phyloP scores from a whole-genome alignment of 2,797 vertebrate species.

The Ctenopoma kingsleyae region DNA sequence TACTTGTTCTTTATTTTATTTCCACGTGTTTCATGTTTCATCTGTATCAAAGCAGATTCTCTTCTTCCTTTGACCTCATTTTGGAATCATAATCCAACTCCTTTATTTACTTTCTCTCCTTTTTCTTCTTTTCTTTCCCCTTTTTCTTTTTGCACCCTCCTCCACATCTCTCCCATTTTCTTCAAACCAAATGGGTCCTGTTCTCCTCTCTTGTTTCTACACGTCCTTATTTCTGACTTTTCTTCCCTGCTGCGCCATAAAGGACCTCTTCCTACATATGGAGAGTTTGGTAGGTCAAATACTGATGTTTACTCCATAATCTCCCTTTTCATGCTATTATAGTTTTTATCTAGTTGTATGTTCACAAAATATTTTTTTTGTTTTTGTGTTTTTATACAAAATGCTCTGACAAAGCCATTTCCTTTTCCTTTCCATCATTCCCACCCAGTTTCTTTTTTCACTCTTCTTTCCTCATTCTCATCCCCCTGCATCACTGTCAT shows the following conservation, averaged over 20 bases:
- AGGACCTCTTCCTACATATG: slow-evolving; percentile 81
- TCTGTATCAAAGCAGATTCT: background rate
- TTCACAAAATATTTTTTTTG: background rate
- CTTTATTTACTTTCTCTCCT: background rate
- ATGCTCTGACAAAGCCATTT: too few species aligned
- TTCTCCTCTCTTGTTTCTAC: slow-evolving; percentile 23
- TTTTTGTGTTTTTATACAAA: background rate
- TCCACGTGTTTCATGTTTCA: background rate
- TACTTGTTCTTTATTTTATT: background rate
- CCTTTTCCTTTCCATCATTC: too few species aligned
- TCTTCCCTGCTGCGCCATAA: slow-evolving; percentile 70
- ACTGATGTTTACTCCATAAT: slow-evolving; percentile 4
- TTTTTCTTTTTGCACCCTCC: background rate
- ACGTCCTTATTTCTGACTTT: slow-evolving; percentile 34
- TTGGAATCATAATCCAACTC: background rate
- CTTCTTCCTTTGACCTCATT: slow-evolving; percentile 8
- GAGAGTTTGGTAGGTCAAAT: slow-evolving; percentile 85
- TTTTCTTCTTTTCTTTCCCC: background rate
- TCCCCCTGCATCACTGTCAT: slow-evolving; percentile 10
- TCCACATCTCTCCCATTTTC: background rate
- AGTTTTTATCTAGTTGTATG: background rate
- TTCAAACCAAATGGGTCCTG: background rate
- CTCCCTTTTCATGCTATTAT: background rate
- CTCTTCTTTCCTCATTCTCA: background rate
- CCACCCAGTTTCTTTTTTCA: background rate